Conservation (phyloP, 2,888 invertebrate genomes). For the Platycheirus albimanus region DNA sequence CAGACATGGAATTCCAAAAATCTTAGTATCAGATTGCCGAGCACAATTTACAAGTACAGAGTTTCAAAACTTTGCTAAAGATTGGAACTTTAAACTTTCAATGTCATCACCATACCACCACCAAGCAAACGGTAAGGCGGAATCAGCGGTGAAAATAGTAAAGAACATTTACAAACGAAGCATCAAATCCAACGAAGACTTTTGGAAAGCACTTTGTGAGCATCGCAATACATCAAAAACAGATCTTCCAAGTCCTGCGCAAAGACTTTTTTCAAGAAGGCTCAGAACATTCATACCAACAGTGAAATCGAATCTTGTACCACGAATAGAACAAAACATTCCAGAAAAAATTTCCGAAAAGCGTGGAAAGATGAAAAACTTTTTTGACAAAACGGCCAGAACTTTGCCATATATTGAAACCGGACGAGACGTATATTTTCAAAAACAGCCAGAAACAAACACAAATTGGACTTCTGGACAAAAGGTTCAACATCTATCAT, state of each 20-base stretch:
- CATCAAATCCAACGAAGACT: background rate
- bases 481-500: too few species aligned
- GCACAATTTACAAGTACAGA: background rate
- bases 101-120: background rate
- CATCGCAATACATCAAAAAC: background rate
- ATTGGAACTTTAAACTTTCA: background rate
- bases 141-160: background rate
- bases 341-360: background rate
- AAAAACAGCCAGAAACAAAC: background rate
- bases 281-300: constrained; percentile 1
- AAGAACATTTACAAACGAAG: background rate
- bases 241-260: background rate
- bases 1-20: constrained; percentile 15
- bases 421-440: background rate
- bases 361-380: background rate
- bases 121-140: background rate
- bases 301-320: background rate
- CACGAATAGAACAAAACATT: background rate
- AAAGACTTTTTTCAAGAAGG: constrained; percentile 3
- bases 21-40: constrained; percentile 3
- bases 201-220: constrained; percentile 4
- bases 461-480: too few species aligned
- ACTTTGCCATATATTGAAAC: background rate
- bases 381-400: background rate
- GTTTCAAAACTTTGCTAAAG: background rate